These are phyloP conservation scores for Leptodactylus fuscus DNA, from an alignment of 2,113 vertebrate species.

Conservation along the genomic window DNA sequence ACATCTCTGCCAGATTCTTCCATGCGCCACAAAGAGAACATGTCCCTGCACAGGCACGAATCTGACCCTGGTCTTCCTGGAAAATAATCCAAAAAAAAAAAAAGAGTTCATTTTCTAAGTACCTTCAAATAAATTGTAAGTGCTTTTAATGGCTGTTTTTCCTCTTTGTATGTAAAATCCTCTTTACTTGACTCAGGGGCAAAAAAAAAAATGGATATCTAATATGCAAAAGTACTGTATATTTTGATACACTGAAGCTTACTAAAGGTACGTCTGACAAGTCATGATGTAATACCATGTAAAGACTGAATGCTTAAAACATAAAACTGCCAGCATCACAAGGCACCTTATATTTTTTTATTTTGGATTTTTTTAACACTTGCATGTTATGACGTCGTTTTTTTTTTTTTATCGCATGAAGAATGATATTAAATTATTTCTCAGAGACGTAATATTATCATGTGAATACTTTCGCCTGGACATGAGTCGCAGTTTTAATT, in stretches of 20 bases:
- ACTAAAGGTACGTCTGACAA: constrained; percentile 78
- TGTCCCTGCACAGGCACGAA: constrained; percentile 87
- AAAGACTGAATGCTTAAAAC: constrained; percentile 79
- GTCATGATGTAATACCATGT: constrained; percentile 77
- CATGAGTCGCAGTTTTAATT: neutral
- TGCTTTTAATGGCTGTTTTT: constrained; percentile 84
- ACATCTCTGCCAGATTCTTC: constrained; percentile 83
- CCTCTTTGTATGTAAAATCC: constrained; percentile 78
- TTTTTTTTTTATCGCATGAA: constrained; percentile 80
- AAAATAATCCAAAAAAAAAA: constrained; percentile 76
- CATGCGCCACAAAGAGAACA: constrained; percentile 74
- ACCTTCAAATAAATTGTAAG: constrained; percentile 78
- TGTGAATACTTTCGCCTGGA: constrained; percentile 79
- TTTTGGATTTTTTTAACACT: constrained; percentile 76
- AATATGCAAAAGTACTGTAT: constrained; percentile 92
- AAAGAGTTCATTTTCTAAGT: constrained; percentile 71
- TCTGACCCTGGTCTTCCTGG: constrained; percentile 89
- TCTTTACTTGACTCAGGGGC: constrained; percentile 98
- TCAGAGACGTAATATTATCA: constrained; percentile 77
- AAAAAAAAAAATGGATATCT: constrained; percentile 86
- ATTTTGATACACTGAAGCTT: constrained; percentile 92
- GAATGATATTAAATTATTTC: constrained; percentile 79
- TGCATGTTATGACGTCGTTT: constrained; percentile 81
- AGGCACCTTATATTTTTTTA: constrained; percentile 84
- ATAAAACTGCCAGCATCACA: constrained; percentile 85